Base-by-base conservation (phyloP, 2,888 invertebrate species). In the Lamellibrachia satsuma region DNA sequence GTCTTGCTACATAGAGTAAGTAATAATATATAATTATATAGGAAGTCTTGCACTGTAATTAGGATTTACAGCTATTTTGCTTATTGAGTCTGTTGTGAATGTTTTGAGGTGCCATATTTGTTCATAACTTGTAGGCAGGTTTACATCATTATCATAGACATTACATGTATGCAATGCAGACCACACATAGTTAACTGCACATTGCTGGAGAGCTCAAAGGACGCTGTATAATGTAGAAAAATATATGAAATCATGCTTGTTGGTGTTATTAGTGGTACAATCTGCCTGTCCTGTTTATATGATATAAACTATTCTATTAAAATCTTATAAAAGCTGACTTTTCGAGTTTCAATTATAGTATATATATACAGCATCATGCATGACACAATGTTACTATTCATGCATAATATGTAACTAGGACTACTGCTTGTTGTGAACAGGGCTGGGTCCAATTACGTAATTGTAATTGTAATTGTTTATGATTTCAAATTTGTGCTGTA, bases 271-370 rank as follows among this genome's bases (percentile, higher is more conserved):
- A 22, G 91, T 91, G 91, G 4, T 22, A 27, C 91, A 22, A 91
- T n/a, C 91, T 22, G 22, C 91, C 91, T 0, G 91, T 91, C 91
- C 91, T 91, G 15, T 91, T 91, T 91, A 27, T 91, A 1, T 91
- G 22, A 91, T 91, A 91, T 27, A 91, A 27, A 91, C 3, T 91
- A 27, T 91, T 39, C 91, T 91, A 91, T 91, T 91, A 91, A 91
- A 91, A 91, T 4, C 22, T 91, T 15, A 27, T 91, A 15, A 15
- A 91, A 11, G 51, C 22, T n/a, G 27, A 91, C 22, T 22, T 55
- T 55, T 55, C 7, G n/a, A 22, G 75, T 75, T 22, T 75, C n/a
- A 75, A 0, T 39, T 39, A 39, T 39, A 39, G 0, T 39, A 39
- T 39, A n/a, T n/a, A n/a, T n/a, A 39, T 39, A 39, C 39, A 39